A percentile compares a stretch with the other conserved stretches of the same genome.
Evolutionary conservation across 1,140 invertebrate species (phyloP).

Genomic region (Mactra quadrangularis): DNA sequence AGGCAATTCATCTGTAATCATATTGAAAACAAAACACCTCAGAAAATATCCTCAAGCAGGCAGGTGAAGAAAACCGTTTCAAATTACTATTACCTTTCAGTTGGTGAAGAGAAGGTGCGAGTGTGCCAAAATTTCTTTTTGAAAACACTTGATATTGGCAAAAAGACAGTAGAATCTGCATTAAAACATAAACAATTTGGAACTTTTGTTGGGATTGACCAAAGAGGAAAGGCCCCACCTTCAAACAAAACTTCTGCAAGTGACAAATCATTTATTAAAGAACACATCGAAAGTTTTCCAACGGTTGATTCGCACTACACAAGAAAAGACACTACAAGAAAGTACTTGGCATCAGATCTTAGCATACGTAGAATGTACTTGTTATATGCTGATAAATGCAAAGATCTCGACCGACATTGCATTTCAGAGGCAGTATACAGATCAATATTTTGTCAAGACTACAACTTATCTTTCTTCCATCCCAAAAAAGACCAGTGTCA

Average conservation of each 20-base stretch:
- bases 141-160: conserved; percentile 60
- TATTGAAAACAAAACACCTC: conserved; percentile 35
- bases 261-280: conserved; percentile 19
- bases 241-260: conserved; percentile 54
- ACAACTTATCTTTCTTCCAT: conserved; percentile 63
- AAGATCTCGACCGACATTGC: conserved; percentile 8
- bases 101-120: not conserved
- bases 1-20: conserved; percentile 40
- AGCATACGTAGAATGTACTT: conserved; percentile 59
- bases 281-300: conserved; percentile 65
- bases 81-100: conserved; percentile 12
- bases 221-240: conserved; percentile 46
- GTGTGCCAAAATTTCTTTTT: conserved; percentile 62
- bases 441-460: conserved; percentile 62
- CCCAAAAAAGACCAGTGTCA: conserved; percentile 64
- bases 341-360: conserved; percentile 53
- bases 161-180: conserved; percentile 34
- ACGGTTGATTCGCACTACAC: conserved; percentile 61
- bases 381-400: conserved; percentile 62
- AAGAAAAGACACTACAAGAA: conserved; percentile 50
- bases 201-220: conserved; percentile 46
- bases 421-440: conserved; percentile 39
- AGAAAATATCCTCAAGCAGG: conserved; percentile 15
- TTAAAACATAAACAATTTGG: conserved; percentile 40
- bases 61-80: conserved; percentile 25